These are phyloP conservation scores for Dicentrarchus labrax DNA, from an alignment of 2,113 vertebrate genomes.

Conservation along the genomic window DNA sequence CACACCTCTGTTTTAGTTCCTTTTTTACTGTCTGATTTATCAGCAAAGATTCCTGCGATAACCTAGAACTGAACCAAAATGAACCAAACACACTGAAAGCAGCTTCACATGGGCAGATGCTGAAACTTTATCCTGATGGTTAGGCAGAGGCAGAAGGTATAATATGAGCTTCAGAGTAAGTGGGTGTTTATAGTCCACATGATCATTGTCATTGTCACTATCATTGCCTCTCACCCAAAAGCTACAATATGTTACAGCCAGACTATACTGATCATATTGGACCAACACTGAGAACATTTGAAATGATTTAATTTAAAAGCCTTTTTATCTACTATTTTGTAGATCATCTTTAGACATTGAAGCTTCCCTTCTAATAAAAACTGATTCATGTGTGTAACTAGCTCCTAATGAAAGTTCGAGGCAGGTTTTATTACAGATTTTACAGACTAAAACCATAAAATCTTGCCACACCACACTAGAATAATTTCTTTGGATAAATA, in stretches of 20 bases:
- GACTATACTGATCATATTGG: neutral
- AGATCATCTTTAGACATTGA: neutral
- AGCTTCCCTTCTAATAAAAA: neutral
- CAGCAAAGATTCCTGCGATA: too few relatives aligned
- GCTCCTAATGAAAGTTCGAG: neutral
- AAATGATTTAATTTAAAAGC: neutral
- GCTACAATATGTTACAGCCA: neutral
- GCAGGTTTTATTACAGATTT: constrained; percentile 17
- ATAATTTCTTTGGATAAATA: constrained; percentile 41
- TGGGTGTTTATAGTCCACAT: neutral
- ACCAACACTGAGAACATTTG: neutral
- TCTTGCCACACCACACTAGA: neutral
- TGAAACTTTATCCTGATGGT: neutral
- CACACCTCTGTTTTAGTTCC: too few relatives aligned
- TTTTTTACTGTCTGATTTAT: too few relatives aligned
- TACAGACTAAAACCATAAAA: constrained; percentile 12
- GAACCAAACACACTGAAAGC: neutral
- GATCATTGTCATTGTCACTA: neutral
- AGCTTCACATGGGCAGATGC: neutral
- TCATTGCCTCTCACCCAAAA: neutral
- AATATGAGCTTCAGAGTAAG: neutral
- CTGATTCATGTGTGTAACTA: constrained; percentile 1
- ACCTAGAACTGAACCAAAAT: neutral
- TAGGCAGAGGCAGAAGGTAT: neutral
- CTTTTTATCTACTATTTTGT: neutral